phyloP scores from a whole-genome alignment of 2,113 vertebrate species.

The Puntigrus tetrazona region DNA sequence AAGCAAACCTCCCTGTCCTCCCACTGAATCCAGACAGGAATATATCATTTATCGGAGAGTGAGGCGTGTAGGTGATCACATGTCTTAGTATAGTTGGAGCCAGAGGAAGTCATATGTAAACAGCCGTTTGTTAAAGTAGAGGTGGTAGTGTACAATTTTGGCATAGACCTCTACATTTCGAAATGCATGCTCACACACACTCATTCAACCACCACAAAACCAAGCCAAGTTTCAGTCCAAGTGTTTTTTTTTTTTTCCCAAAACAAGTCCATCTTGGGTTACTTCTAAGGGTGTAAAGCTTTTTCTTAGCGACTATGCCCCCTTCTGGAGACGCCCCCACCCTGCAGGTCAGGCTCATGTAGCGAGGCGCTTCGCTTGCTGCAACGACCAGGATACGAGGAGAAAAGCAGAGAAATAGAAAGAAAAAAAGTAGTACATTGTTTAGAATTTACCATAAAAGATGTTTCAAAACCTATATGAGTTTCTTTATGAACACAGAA shows the following conservation, averaged over 20 bases:
- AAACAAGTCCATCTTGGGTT: constrained; percentile 34
- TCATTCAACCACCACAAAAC: background rate
- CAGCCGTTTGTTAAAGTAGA: constrained; percentile 24
- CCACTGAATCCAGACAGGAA: constrained; percentile 6
- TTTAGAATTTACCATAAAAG: background rate
- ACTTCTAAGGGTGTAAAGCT: constrained; percentile 21
- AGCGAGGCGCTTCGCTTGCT: constrained; percentile 74
- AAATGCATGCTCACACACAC: constrained; percentile 49
- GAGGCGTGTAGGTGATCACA: background rate
- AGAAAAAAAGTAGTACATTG: constrained; percentile 22
- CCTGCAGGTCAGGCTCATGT: constrained; percentile 62
- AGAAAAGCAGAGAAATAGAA: constrained; percentile 48
- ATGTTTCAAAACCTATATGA: too few species aligned
- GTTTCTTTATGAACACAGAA: background rate
- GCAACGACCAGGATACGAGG: constrained; percentile 54
- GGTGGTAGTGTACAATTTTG: constrained; percentile 32
- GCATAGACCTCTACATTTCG: constrained; percentile 30
- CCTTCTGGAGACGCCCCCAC: constrained; percentile 38
- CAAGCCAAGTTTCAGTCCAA: constrained; percentile 30
- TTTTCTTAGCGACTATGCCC: constrained; percentile 40
- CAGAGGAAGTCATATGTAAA: constrained; percentile 25
- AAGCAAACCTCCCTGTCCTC: constrained; percentile 28
- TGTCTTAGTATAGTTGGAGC: constrained; percentile 7
- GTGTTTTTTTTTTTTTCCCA: constrained; percentile 19
- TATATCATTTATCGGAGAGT: background rate